A percentile compares a stretch with the other conserved stretches of the same genome.
These are phyloP conservation scores for Ennomos fuscantarius DNA, from an alignment of 2,888 invertebrate species.

Conservation along the genomic window DNA sequence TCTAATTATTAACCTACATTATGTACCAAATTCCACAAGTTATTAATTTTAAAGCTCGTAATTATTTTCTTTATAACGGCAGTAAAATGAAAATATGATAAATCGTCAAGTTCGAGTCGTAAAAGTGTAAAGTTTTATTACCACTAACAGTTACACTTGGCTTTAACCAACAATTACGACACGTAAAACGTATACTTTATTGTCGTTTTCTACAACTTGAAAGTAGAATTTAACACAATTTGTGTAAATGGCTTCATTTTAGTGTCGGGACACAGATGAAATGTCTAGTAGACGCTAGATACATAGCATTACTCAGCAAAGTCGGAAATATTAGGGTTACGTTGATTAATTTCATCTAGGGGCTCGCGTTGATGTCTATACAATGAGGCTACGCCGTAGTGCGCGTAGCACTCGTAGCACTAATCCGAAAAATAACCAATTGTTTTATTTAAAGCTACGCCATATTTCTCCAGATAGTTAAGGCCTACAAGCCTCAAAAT, in stretches of 20 bases:
- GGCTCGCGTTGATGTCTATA: slow-evolving; percentile 35
- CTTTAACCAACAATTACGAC: slow-evolving; percentile 37
- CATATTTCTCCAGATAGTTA: too few relatives aligned
- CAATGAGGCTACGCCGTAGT: slow-evolving; percentile 28
- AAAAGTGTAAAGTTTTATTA: slow-evolving; percentile 35
- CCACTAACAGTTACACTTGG: slow-evolving; percentile 22
- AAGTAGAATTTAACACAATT: slow-evolving; percentile 24
- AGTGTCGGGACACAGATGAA: background rate
- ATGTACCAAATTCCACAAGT: slow-evolving; percentile 11
- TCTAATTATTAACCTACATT: too few relatives aligned
- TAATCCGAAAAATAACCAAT: background rate
- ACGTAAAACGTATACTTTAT: slow-evolving; percentile 38
- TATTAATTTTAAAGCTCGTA: slow-evolving; percentile 28
- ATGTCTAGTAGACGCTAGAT: too few relatives aligned
- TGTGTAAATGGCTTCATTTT: slow-evolving; percentile 22
- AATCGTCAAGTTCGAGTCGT: slow-evolving; percentile 36
- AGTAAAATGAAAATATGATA: slow-evolving; percentile 36
- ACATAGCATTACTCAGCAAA: background rate
- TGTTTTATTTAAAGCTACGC: too few relatives aligned
- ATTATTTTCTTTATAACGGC: slow-evolving; percentile 26
- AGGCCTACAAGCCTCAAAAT: too few relatives aligned
- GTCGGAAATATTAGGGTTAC: slow-evolving; percentile 11
- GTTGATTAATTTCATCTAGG: slow-evolving; percentile 4
- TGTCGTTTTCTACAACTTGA: slow-evolving; percentile 33
- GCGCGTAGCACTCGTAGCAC: slow-evolving; percentile 22